Evolutionary conservation across 2,113 vertebrate species (phyloP), one percentile per base, ranked within the genome.

Genomic region (Daboia siamensis): DNA sequence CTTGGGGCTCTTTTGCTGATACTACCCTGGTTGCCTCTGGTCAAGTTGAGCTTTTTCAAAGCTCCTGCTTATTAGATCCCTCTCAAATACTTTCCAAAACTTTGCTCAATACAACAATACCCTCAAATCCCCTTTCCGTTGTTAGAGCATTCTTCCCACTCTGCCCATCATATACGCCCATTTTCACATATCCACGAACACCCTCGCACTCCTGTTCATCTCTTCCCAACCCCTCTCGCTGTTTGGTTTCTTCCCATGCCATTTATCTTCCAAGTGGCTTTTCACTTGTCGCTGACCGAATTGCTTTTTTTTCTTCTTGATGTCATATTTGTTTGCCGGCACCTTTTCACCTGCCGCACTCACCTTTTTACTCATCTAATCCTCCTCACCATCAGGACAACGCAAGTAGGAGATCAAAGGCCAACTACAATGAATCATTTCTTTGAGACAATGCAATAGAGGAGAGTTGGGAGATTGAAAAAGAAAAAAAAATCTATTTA

Each of bases 41-140:
- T 88, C 93, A 95, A 92, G 64, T 54, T 93, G 86, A 92, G 23
- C 64, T 90, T 95, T 51, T 84, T n/a, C 80, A 51, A 95, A 95
- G 95, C 93, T 61, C 51, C 7, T 26, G 59, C 11, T 87, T 39
- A 59, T 94, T 94, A 93, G 86, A 93, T 46, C 23, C 23, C 5
- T 13, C 90, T 93, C 59, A 93, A 94, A 94, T 13, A 93, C 12
- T 85, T 93, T 54, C 59, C 92, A 87, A 94, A 94, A 95, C 90
- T 87, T 48, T 52, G 23, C 48, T 26, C 87, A 21, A 48, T 21
- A 55, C 48, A 86, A 54, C 64, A 46, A 89, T 89, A 84, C 64
- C 93, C 23, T 56, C 5, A 91, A 88, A 91, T 90, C 90, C 51
- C 2, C 13, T 91, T 84, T 20, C 17, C 10, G 5, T 39, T 39